phyloP scores from a whole-genome alignment of 2,797 vertebrate genomes.

The Halcyon badia region DNA sequence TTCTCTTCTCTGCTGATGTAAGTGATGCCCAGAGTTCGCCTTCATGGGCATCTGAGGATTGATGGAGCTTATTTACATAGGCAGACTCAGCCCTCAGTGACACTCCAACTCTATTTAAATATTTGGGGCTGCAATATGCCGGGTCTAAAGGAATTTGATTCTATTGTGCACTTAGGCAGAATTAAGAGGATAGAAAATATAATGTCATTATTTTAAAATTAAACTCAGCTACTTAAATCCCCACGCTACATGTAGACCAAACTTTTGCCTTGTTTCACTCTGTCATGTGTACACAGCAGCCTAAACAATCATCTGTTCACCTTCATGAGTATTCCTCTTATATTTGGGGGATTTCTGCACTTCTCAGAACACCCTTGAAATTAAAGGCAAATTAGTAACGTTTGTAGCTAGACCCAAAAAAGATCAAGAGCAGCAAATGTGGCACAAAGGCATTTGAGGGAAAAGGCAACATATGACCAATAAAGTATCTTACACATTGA shows the following conservation, averaged over 20 bases:
- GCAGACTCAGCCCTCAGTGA: neutral
- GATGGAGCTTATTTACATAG: neutral
- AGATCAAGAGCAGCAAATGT: neutral
- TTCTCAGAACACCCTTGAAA: neutral
- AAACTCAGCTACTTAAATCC: neutral
- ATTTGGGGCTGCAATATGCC: neutral
- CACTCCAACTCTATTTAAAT: neutral
- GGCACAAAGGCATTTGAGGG: neutral
- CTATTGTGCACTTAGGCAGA: neutral
- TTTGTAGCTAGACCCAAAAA: neutral
- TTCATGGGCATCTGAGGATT: neutral
- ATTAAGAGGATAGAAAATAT: neutral
- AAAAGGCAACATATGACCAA: neutral
- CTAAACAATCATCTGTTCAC: neutral
- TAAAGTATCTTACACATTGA: neutral
- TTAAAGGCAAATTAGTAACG: neutral
- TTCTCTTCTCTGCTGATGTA: neutral
- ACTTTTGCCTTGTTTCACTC: neutral
- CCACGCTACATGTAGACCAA: neutral
- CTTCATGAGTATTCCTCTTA: neutral
- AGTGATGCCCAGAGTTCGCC: neutral
- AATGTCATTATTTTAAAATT: neutral
- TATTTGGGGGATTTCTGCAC: neutral
- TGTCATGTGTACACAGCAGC: neutral
- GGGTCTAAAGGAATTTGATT: neutral